phyloP scores from a whole-genome alignment of 2,797 vertebrate genomes.

The Hypotaenidia philippensis region DNA sequence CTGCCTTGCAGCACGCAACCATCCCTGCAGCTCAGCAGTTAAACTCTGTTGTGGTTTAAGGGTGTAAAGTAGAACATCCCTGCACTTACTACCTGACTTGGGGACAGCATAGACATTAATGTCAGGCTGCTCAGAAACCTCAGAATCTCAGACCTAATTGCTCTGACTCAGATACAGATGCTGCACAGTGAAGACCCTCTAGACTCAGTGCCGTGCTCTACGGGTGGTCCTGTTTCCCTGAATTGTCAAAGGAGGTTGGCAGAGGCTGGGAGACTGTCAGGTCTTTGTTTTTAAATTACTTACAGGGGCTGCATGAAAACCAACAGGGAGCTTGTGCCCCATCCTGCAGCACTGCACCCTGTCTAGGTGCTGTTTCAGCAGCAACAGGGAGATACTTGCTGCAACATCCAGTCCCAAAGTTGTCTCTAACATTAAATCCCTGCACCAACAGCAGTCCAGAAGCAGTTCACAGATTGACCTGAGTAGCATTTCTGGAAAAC shows the following conservation, averaged over 20 bases:
- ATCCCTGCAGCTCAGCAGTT: neutral
- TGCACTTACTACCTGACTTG: neutral
- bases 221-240: rapidly evolving
- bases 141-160: neutral
- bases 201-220: rapidly evolving
- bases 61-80: rapidly evolving
- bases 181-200: neutral
- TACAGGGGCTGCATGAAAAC: neutral
- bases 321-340: neutral
- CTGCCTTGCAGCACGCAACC: neutral
- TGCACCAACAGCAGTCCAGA: rapidly evolving
- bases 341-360: neutral
- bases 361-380: neutral
- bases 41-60: neutral
- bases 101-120: rapidly evolving
- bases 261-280: neutral
- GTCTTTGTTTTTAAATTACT: constrained; percentile 6
- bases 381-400: neutral
- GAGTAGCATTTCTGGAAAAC: neutral
- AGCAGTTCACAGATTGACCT: neutral
- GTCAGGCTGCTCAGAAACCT: neutral
- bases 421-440: neutral
- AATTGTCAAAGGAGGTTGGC: neutral
- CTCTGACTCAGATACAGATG: neutral
- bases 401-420: neutral